These are phyloP conservation scores for Zelleria hepariella DNA, from an alignment of 2,888 invertebrate species.

Conservation along the genomic window DNA sequence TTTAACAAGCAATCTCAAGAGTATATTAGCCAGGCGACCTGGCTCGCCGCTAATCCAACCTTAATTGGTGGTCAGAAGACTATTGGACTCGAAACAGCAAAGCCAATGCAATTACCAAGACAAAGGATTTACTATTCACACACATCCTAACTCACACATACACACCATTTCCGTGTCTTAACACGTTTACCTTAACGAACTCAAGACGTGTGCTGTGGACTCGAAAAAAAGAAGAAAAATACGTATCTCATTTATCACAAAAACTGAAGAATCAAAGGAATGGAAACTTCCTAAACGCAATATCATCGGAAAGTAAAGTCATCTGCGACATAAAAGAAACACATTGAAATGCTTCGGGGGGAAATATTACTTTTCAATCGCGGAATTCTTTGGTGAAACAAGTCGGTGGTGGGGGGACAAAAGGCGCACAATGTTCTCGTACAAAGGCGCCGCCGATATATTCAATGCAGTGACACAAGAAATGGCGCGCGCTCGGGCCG, in stretches of 20 bases:
- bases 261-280: not conserved
- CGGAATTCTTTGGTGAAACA: constrained; percentile 67
- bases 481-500: constrained; percentile 61
- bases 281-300: constrained; percentile 39
- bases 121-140: constrained; percentile 34
- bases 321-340: constrained; percentile 66
- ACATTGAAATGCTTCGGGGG: constrained; percentile 67
- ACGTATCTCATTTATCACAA: not conserved
- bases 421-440: constrained; percentile 69
- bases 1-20: constrained; percentile 42
- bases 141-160: not conserved
- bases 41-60: constrained; percentile 47
- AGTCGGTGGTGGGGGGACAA: constrained; percentile 62
- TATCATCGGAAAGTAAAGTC: constrained; percentile 61
- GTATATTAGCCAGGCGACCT: not conserved
- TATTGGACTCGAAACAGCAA: constrained; percentile 63
- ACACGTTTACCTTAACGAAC: constrained; percentile 2
- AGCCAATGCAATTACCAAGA: constrained; percentile 55
- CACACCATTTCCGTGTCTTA: not conserved
- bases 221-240: not conserved
- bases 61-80: constrained; percentile 65
- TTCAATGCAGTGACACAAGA: constrained; percentile 72
- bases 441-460: constrained; percentile 71
- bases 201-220: not conserved
- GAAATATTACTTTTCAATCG: constrained; percentile 72